Conservation (phyloP, 2,888 invertebrate species). For the Agrilus mali region DNA sequence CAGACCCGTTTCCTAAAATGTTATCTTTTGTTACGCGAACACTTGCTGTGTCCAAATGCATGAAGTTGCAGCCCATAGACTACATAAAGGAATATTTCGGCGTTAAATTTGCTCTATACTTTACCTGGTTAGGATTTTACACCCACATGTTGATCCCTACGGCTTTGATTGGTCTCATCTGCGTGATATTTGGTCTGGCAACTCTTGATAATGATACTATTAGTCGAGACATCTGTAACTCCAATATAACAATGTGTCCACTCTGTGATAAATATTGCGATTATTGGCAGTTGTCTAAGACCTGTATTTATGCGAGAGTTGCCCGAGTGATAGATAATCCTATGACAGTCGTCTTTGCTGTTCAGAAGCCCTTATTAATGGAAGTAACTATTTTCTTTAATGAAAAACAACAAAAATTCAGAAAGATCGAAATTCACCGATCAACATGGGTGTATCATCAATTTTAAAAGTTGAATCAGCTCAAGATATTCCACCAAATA, state of each 20-base stretch:
- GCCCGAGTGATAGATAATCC: slow-evolving; percentile 77
- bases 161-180: slow-evolving; percentile 52
- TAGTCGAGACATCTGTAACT: slow-evolving; percentile 46
- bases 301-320: slow-evolving; percentile 57
- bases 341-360: slow-evolving; percentile 63
- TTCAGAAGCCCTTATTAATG: too few species aligned
- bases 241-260: slow-evolving; percentile 65
- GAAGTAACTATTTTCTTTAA: too few species aligned
- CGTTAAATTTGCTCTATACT: slow-evolving; percentile 66
- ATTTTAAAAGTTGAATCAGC: too few species aligned
- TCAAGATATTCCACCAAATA: too few species aligned
- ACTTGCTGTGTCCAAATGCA: slow-evolving; percentile 51
- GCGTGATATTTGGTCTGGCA: slow-evolving; percentile 46
- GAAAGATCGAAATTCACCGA: too few species aligned
- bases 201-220: slow-evolving; percentile 36
- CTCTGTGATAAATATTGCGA: slow-evolving; percentile 63
- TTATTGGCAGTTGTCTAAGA: slow-evolving; percentile 59
- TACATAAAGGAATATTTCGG: slow-evolving; percentile 68
- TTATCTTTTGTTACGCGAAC: too few species aligned
- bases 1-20: too few species aligned
- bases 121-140: slow-evolving; percentile 78
- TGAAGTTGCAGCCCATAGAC: slow-evolving; percentile 64
- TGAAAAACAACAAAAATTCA: too few species aligned
- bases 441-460: too few species aligned
- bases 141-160: slow-evolving; percentile 71